These are phyloP conservation scores for Hypomesus transpacificus DNA, from an alignment of 2,113 vertebrate genomes.

Conservation along the genomic window DNA sequence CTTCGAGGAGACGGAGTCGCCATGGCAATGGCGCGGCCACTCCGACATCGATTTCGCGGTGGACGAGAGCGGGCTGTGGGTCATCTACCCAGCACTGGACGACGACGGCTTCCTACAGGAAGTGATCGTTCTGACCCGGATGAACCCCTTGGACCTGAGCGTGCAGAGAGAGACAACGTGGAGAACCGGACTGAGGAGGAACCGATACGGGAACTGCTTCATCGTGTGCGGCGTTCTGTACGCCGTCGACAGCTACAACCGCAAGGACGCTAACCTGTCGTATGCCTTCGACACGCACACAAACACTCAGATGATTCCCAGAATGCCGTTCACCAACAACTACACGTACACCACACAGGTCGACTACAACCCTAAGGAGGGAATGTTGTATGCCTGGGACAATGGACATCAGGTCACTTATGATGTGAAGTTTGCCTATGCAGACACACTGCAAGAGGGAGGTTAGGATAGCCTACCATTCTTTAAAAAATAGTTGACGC, in stretches of 20 bases:
- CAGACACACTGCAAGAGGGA: constrained; percentile 57
- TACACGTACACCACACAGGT: constrained; percentile 92
- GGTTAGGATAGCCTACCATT: constrained; percentile 39
- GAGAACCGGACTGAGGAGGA: constrained; percentile 86
- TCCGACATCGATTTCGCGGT: constrained; percentile 88
- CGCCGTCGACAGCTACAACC: constrained; percentile 87
- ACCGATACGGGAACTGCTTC: constrained; percentile 92
- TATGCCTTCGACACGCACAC: constrained; percentile 98
- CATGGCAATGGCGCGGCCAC: constrained; percentile 87
- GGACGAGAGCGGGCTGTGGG: constrained; percentile 94
- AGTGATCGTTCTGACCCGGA: constrained; percentile 88
- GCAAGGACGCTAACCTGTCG: constrained; percentile 85
- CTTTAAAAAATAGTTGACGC: constrained; percentile 70
- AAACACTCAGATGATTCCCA: constrained; percentile 91
- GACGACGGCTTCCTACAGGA: constrained; percentile 90
- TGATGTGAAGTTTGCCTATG: constrained; percentile 88
- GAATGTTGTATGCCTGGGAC: constrained; percentile 93
- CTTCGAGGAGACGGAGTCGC: constrained; percentile 79
- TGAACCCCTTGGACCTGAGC: constrained; percentile 86
- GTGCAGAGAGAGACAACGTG: constrained; percentile 91
- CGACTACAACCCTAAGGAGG: constrained; percentile 96
- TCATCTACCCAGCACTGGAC: constrained; percentile 89
- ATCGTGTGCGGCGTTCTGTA: constrained; percentile 96
- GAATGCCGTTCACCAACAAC: constrained; percentile 91
- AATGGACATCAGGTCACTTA: constrained; percentile 97